Evolutionary conservation across 2,113 vertebrate genomes (phyloP).

Genomic region (Morone saxatilis): DNA sequence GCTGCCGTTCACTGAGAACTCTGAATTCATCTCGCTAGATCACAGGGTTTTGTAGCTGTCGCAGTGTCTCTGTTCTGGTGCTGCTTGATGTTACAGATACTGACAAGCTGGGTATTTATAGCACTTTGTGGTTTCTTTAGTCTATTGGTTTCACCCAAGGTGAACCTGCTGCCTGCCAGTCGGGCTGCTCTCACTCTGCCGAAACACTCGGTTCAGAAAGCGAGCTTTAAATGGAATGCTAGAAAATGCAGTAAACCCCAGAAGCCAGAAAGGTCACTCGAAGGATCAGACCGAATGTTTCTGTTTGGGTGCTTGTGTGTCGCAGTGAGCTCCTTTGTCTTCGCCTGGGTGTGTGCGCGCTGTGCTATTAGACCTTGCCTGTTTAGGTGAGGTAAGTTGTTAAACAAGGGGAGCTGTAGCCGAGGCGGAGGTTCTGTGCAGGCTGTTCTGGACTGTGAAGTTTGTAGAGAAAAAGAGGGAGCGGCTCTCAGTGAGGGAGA

Average conservation of each 20-base stretch:
- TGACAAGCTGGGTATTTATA: conserved; percentile 78
- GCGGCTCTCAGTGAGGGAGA: conserved; percentile 58
- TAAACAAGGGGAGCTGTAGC: background rate
- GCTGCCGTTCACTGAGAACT: conserved; percentile 60
- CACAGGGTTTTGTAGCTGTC: conserved; percentile 52
- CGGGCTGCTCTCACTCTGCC: conserved; percentile 18
- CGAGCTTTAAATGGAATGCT: conserved; percentile 42
- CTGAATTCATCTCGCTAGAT: conserved; percentile 52
- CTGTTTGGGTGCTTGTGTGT: conserved; percentile 12
- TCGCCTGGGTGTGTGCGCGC: background rate
- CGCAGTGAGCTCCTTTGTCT: conserved; percentile 37
- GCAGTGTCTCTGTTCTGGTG: conserved; percentile 56
- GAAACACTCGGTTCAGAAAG: conserved; percentile 37
- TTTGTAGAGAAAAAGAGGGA: conserved; percentile 58
- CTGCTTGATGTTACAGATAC: conserved; percentile 72
- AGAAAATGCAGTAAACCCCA: conserved; percentile 47
- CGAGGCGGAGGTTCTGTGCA: conserved; percentile 18
- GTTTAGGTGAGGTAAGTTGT: conserved; percentile 28
- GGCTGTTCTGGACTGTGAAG: conserved; percentile 23
- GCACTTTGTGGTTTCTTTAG: conserved; percentile 66
- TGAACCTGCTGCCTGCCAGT: conserved; percentile 61
- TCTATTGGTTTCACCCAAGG: conserved; percentile 70
- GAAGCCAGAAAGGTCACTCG: conserved; percentile 54
- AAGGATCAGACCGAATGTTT: conserved; percentile 45
- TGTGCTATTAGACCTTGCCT: background rate